phyloP scores from a whole-genome alignment of 23 tunicate genomes.

The Ascidia mentula region DNA sequence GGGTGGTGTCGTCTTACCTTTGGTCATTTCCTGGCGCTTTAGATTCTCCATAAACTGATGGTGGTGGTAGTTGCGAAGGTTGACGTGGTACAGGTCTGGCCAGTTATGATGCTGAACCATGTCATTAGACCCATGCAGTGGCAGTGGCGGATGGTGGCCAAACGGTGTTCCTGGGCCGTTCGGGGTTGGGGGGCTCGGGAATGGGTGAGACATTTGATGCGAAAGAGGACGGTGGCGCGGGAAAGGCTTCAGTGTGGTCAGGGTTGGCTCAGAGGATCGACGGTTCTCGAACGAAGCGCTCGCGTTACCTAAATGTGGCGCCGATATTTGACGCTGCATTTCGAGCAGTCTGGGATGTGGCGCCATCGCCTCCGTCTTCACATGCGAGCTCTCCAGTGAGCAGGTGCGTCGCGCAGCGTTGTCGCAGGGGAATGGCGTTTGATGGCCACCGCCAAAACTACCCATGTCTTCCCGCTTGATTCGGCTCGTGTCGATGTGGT shows the following conservation, averaged over 20 bases:
- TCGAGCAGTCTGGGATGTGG: background rate
- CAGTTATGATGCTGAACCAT: conserved; percentile 9
- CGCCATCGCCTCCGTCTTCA: conserved; percentile 56
- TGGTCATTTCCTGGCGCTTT: conserved; percentile 69
- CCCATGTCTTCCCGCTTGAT: conserved; percentile 11
- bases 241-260: conserved; percentile 40
- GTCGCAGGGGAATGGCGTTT: conserved; percentile 31
- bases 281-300: conserved; percentile 32
- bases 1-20: conserved; percentile 34
- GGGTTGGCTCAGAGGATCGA: conserved; percentile 66
- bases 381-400: conserved; percentile 41
- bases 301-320: conserved; percentile 30
- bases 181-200: conserved; percentile 31
- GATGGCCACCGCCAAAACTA: background rate
- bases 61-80: conserved; percentile 69
- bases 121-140: background rate
- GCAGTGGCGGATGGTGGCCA: conserved; percentile 6
- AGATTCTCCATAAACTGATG: conserved; percentile 74
- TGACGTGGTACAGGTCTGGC: conserved; percentile 66
- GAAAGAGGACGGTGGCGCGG: conserved; percentile 18
- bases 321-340: conserved; percentile 75
- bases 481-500: background rate
- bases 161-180: conserved; percentile 11
- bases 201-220: conserved; percentile 30
- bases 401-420: conserved; percentile 27